Evolutionary conservation across 1,140 invertebrate species (phyloP), one percentile per base, ranked within the genome.

Genomic region (Plectrocnemia conspersa): DNA sequence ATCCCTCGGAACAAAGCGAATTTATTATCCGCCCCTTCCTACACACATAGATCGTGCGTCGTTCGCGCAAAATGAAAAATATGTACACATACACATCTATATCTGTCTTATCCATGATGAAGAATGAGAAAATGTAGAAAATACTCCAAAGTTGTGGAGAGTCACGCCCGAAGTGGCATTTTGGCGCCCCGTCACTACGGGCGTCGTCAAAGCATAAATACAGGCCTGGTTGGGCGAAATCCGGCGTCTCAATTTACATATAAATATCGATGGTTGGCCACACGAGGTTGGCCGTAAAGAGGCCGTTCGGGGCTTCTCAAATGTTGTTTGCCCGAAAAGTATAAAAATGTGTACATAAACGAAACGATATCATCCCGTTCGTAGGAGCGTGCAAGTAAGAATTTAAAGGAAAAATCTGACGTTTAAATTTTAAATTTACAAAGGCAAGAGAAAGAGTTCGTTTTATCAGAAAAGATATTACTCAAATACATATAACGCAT

Each of bases 171-270:
- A 19, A n/a, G 15, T n/a, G 41, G 41, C 41, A 23, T 44, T 44
- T 44, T 19, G 13, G 21, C 41, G 41, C 13, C 41, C 41, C 25
- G 41, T 44, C 41, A 44, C 41, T 19, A 23, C 41, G 41, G 2
- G 25, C 41, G 41, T 23, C 19, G 13, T 19, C 25, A 23, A 2
- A 23, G 21, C 13, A 16, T 6, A 44, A 23, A 25, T 44, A 23
- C 19, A 27, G 23, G 15, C 15, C 19, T n/a, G 25, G 40, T 13
- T 38, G 18, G 18, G 13, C 5, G 35, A 9, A 16, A 38, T 16
- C 15, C 36, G 44, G 35, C 42, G 56, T 58, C 50, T 53, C 56
- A 58, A 58, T 58, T 58, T 58, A 52, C 56, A 58, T 58, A 58
- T n/a, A n/a, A 29, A 58, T 48, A 58, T 49, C 48, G 52, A 54